Conservation (phyloP, 2,797 vertebrate species). For the Melanotaenia maccullochi region DNA sequence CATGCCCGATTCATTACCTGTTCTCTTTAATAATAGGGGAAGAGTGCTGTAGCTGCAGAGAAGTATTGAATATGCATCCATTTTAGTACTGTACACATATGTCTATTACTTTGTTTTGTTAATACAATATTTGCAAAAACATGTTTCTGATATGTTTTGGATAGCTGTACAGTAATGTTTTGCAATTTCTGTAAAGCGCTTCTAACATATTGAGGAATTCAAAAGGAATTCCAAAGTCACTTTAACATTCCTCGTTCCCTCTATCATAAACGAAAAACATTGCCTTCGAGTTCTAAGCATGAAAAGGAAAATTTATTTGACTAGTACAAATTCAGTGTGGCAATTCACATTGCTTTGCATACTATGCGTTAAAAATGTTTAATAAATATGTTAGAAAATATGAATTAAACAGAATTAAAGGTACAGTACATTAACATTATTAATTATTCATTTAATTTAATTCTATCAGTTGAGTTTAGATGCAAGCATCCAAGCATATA, state of each 20-base stretch:
- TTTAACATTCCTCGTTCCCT: neutral
- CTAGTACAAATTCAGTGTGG: neutral
- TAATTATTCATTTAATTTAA: neutral
- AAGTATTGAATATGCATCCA: slow-evolving; percentile 16
- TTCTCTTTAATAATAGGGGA: slow-evolving; percentile 30
- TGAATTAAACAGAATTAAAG: neutral
- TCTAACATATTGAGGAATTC: slow-evolving; percentile 12
- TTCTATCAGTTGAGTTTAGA: neutral
- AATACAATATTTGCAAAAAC: slow-evolving; percentile 4
- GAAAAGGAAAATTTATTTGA: neutral
- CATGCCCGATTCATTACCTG: slow-evolving; percentile 14
- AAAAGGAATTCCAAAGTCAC: neutral
- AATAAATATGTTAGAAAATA: neutral
- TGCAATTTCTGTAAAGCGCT: slow-evolving; percentile 10
- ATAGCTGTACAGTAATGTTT: neutral
- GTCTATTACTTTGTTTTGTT: neutral
- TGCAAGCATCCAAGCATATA: too few species aligned
- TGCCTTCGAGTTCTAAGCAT: neutral
- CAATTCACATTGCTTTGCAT: neutral
- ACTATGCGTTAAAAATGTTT: neutral
- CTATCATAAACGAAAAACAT: too few species aligned
- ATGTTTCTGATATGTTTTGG: neutral
- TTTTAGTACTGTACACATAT: slow-evolving; percentile 9
- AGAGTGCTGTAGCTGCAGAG: neutral
- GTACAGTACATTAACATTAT: neutral